These are phyloP conservation scores for Paramormyrops hopkinsi DNA, from an alignment of 2,797 vertebrate species.

Conservation along the genomic window DNA sequence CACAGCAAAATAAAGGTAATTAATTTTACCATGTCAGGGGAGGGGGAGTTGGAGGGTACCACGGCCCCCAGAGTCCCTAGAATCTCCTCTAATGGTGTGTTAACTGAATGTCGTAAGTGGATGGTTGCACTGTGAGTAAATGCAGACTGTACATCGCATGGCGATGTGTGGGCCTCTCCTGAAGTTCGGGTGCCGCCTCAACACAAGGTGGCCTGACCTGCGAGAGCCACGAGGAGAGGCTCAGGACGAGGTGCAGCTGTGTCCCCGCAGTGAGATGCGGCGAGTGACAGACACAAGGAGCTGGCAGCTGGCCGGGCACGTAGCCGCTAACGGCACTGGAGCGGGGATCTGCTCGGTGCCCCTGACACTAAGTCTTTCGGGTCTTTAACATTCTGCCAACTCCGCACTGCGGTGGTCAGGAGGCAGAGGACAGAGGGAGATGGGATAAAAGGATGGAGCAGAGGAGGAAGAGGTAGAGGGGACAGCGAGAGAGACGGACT, in stretches of 20 bases:
- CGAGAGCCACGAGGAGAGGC: neutral
- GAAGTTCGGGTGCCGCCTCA: neutral
- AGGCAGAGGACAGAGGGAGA: neutral
- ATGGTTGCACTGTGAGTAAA: neutral
- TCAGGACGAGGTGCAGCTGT: neutral
- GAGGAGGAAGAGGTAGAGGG: neutral
- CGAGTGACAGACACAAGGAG: neutral
- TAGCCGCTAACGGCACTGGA: neutral
- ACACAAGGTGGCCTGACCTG: neutral
- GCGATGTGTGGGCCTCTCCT: neutral
- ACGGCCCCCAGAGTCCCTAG: neutral
- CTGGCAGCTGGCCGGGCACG: neutral
- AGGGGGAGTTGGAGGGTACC: neutral
- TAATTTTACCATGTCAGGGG: neutral
- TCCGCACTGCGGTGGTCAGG: slow-evolving; percentile 36
- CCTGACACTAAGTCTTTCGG: neutral
- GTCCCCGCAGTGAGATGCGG: neutral
- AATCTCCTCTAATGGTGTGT: neutral
- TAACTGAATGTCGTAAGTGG: neutral
- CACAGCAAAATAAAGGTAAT: neutral
- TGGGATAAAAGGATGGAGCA: neutral
- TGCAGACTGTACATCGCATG: neutral
- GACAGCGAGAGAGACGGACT: neutral
- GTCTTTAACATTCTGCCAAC: slow-evolving; percentile 40
- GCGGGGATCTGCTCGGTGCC: neutral